Conservation (phyloP, 92 coral and sea anemone species). For the Desmophyllum pertusum region DNA sequence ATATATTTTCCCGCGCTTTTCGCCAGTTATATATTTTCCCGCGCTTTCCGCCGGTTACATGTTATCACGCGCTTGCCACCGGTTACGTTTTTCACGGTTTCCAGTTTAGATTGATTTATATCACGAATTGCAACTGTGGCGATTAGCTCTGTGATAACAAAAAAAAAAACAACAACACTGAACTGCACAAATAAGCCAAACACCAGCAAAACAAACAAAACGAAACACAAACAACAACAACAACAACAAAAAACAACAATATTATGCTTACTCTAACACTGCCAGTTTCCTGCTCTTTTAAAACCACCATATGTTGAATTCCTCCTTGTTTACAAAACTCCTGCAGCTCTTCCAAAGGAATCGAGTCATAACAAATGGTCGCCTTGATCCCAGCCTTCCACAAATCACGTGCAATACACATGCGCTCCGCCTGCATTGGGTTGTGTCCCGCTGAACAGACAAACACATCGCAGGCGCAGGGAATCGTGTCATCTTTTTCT, state of each 20-base stretch:
- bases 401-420: conserved; percentile 80
- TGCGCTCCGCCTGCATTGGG: conserved; percentile 77
- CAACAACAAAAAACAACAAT: too few species aligned
- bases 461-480: conserved; percentile 79
- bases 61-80: too few species aligned
- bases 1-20: too few species aligned
- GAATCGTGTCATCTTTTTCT: conserved; percentile 52
- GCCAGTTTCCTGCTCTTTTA: conserved; percentile 87
- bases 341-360: conserved; percentile 76
- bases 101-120: too few species aligned
- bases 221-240: too few species aligned
- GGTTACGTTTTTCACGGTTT: too few species aligned
- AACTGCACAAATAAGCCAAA: too few species aligned
- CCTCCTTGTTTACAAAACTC: conserved; percentile 82
- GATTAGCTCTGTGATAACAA: too few species aligned
- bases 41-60: too few species aligned
- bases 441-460: conserved; percentile 86
- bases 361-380: conserved; percentile 74
- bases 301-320: conserved; percentile 82
- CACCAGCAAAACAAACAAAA: neutral
- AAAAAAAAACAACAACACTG: too few species aligned
- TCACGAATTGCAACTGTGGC: too few species aligned
- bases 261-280: conserved; percentile 65
- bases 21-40: too few species aligned
- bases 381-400: conserved; percentile 82